These are phyloP conservation scores for Thera britannica DNA, from an alignment of 2,888 invertebrate species.

Conservation along the genomic window DNA sequence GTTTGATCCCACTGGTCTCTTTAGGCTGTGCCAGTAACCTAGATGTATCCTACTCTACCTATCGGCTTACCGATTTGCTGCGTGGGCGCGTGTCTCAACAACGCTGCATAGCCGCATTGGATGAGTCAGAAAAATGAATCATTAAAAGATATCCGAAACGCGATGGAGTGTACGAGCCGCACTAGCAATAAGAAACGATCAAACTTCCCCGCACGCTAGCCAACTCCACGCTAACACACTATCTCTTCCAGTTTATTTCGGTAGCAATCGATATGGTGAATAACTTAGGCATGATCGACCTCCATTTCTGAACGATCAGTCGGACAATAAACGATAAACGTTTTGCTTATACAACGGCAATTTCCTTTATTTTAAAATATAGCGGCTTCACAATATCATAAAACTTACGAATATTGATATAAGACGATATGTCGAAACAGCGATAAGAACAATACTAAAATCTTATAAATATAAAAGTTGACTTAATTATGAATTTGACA, in stretches of 20 bases:
- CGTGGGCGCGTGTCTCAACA: slow-evolving; percentile 66
- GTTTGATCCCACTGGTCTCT: slow-evolving; percentile 4
- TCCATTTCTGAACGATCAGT: slow-evolving; percentile 70
- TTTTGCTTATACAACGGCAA: slow-evolving; percentile 83
- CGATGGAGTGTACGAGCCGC: slow-evolving; percentile 37
- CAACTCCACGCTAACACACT: slow-evolving; percentile 78
- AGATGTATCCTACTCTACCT: background rate
- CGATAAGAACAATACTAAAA: slow-evolving; percentile 80
- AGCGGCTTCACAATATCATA: slow-evolving; percentile 83
- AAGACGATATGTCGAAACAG: slow-evolving; percentile 84
- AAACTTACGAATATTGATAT: slow-evolving; percentile 79
- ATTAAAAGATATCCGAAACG: slow-evolving; percentile 62
- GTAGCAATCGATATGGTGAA: slow-evolving; percentile 78
- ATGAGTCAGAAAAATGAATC: slow-evolving; percentile 78
- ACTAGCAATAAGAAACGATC: slow-evolving; percentile 41
- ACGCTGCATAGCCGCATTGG: slow-evolving; percentile 75
- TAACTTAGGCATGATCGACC: slow-evolving; percentile 73
- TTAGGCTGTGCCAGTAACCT: slow-evolving; percentile 12
- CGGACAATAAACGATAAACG: slow-evolving; percentile 81
- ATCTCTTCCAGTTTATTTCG: slow-evolving; percentile 82
- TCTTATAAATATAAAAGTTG: slow-evolving; percentile 69
- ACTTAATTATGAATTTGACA: slow-evolving; percentile 74
- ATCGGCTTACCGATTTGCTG: slow-evolving; percentile 65
- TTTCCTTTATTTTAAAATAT: slow-evolving; percentile 85
- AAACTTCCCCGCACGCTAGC: slow-evolving; percentile 67